Percentiles rank a stretch among this genome's conserved stretches.
These are phyloP conservation scores for Cnemophilus loriae DNA, from an alignment of 2,113 vertebrate species.

Conservation along the genomic window DNA sequence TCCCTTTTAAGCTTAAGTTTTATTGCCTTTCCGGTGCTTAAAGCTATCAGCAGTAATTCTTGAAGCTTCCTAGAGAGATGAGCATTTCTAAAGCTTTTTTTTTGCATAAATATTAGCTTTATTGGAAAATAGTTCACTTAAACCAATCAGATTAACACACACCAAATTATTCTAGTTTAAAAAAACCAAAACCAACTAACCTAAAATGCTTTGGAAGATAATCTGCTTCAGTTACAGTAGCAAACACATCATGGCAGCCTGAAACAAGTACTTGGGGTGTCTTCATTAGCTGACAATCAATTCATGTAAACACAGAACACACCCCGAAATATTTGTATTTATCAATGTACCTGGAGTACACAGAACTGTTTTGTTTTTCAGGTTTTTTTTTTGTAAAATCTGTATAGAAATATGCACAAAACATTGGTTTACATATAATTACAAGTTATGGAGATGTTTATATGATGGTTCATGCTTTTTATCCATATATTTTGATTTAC, in stretches of 20 bases:
- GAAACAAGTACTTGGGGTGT: slow-evolving; percentile 27
- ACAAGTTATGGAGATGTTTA: slow-evolving; percentile 17
- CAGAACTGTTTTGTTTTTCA: background rate
- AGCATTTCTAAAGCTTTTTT: slow-evolving; percentile 41
- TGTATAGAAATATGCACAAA: slow-evolving; percentile 55
- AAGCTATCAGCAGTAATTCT: background rate
- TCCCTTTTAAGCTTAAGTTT: background rate
- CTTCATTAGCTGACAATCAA: slow-evolving; percentile 8
- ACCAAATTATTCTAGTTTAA: slow-evolving; percentile 42
- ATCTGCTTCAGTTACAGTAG: slow-evolving; percentile 58
- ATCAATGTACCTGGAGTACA: slow-evolving; percentile 8
- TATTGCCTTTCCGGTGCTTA: background rate
- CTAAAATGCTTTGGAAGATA: slow-evolving; percentile 56
- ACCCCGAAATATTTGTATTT: background rate
- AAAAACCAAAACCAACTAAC: slow-evolving; percentile 16
- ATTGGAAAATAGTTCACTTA: slow-evolving; percentile 65
- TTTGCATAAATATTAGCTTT: slow-evolving; percentile 66
- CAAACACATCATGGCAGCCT: slow-evolving; percentile 50
- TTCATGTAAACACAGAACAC: slow-evolving; percentile 53
- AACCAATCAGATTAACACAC: slow-evolving; percentile 59
- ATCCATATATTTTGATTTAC: slow-evolving; percentile 1
- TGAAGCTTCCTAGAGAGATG: slow-evolving; percentile 31
- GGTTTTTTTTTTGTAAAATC: background rate
- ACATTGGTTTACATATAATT: slow-evolving; percentile 45
- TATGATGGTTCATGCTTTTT: slow-evolving; percentile 41